Conservation (phyloP, 1,140 invertebrate genomes). For the Drosophila arizonae region DNA sequence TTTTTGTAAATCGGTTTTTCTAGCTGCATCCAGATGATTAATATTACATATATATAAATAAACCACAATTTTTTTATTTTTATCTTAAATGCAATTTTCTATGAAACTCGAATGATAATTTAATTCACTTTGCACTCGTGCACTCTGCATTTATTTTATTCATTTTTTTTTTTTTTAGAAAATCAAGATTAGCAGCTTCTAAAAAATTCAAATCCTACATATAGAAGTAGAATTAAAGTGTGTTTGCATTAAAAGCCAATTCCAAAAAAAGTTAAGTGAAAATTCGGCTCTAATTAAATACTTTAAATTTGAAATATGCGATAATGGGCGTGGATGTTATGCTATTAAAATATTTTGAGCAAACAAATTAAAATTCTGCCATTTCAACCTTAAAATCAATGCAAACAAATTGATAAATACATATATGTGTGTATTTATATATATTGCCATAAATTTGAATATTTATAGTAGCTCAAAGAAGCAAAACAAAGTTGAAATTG, state of each 20-base stretch:
- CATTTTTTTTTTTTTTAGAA: not conserved
- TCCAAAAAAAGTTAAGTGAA: not conserved
- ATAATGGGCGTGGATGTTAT: too few relatives aligned
- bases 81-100: slow-evolving; percentile 14
- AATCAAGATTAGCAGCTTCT: not conserved
- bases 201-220: not conserved
- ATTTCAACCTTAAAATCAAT: too few relatives aligned
- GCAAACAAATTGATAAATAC: too few relatives aligned
- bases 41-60: slow-evolving; percentile 3
- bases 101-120: slow-evolving; percentile 6
- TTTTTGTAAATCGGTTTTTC: slow-evolving; percentile 56
- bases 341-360: too few relatives aligned
- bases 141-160: slow-evolving; percentile 52
- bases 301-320: too few relatives aligned
- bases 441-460: slow-evolving; percentile 5
- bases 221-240: not conserved
- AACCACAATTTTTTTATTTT: slow-evolving; percentile 7
- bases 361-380: too few relatives aligned
- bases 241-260: too few relatives aligned
- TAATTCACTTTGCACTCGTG: slow-evolving; percentile 27
- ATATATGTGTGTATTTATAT: too few relatives aligned
- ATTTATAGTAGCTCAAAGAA: not conserved
- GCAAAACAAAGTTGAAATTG: not conserved
- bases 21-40: slow-evolving; percentile 10
- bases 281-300: not conserved